A percentile compares a stretch with the other conserved stretches of the same genome.
Conservation (phyloP, 2,113 vertebrate genomes). For the Paramisgurnus dabryanus region DNA sequence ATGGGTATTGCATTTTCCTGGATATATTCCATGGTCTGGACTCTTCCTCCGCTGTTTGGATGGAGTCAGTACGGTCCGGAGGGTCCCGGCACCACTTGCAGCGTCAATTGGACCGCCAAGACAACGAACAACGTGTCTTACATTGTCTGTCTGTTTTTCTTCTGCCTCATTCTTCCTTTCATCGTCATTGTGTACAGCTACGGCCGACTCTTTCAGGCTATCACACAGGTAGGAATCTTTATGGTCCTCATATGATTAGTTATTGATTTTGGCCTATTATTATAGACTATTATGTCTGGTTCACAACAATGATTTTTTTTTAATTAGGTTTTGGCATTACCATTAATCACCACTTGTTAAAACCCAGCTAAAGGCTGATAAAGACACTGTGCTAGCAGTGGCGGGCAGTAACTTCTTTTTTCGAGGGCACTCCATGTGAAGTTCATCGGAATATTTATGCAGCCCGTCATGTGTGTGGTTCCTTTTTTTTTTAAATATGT, state of each 20-base stretch:
- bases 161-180: conserved; percentile 80
- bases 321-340: not conserved
- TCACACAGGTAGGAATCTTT: conserved; percentile 74
- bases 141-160: conserved; percentile 80
- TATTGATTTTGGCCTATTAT: conserved; percentile 47
- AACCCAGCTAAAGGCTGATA: too few relatives aligned
- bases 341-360: too few relatives aligned
- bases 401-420: too few relatives aligned
- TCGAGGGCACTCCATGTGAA: too few relatives aligned
- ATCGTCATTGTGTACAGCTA: conserved; percentile 78
- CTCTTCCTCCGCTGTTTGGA: conserved; percentile 73
- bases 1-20: conserved; percentile 78
- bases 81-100: conserved; percentile 76
- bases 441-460: too few relatives aligned
- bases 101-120: conserved; percentile 73
- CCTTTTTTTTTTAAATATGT: too few relatives aligned
- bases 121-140: conserved; percentile 78
- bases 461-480: too few relatives aligned
- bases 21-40: conserved; percentile 78
- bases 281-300: too few relatives aligned
- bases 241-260: conserved; percentile 43
- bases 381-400: too few relatives aligned
- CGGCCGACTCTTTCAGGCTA: conserved; percentile 72
- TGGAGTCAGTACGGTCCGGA: conserved; percentile 81
- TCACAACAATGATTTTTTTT: too few relatives aligned